Conservation (phyloP, 2,113 vertebrate genomes). For the Cairina moschata region DNA sequence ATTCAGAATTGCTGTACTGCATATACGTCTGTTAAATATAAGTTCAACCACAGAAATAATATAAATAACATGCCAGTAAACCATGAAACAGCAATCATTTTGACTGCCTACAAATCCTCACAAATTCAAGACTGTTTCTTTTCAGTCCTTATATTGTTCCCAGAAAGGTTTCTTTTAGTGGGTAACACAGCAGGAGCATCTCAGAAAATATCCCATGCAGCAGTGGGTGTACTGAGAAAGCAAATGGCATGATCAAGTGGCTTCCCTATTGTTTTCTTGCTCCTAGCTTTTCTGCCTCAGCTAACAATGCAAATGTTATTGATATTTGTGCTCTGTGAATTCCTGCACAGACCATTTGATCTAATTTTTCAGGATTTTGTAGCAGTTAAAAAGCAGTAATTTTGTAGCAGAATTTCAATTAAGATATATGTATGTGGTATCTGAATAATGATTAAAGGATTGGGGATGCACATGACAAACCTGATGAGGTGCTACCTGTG, state of each 20-base stretch:
- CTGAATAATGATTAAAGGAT: neutral
- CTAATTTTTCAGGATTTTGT: slow-evolving; percentile 14
- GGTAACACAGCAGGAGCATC: neutral
- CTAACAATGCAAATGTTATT: neutral
- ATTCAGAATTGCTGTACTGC: neutral
- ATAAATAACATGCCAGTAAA: neutral
- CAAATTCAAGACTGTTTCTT: neutral
- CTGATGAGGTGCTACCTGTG: neutral
- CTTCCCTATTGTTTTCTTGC: neutral
- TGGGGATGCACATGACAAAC: neutral
- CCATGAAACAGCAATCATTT: neutral
- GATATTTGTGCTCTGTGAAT: neutral
- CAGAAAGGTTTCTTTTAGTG: neutral
- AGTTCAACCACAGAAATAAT: neutral
- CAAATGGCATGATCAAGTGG: neutral
- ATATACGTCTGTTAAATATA: neutral
- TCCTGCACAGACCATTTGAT: neutral
- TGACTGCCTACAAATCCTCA: neutral
- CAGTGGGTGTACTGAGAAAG: neutral
- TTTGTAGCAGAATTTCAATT: neutral
- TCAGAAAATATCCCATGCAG: neutral
- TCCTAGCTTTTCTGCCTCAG: neutral
- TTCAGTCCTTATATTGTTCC: neutral
- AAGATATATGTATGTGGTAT: neutral
- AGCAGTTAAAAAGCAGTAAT: neutral